These are phyloP conservation scores for Bombylius discolor DNA, from an alignment of 2,888 invertebrate species.

Conservation along the genomic window DNA sequence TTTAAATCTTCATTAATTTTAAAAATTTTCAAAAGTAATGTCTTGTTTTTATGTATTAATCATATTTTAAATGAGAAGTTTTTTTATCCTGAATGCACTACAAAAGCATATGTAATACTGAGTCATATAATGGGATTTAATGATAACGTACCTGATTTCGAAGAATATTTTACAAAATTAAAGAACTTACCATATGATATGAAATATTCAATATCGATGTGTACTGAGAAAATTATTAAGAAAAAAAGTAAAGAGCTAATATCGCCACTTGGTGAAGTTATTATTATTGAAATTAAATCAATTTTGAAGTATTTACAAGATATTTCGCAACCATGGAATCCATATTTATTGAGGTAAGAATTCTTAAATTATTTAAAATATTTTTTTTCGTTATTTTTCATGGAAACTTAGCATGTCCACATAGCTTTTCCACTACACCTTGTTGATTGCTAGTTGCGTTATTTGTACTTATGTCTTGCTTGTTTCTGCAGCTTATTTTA, in stretches of 20 bases:
- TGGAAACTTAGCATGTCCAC: no score
- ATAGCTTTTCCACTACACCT: no score
- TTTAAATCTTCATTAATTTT: no score
- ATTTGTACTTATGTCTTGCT: no score
- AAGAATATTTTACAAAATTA: not conserved
- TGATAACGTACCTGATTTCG: not conserved
- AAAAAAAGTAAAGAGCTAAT: not conserved
- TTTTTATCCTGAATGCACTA: constrained; percentile 7
- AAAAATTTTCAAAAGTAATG: no score
- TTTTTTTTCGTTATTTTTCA: no score
- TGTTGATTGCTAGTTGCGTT: no score
- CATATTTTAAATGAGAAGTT: not conserved
- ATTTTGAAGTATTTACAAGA: constrained; percentile 22
- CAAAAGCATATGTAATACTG: constrained; percentile 7
- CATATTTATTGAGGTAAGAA: constrained; percentile 21
- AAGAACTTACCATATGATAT: constrained; percentile 3
- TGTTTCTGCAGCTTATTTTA: no score
- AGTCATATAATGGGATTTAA: not conserved
- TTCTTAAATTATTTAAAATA: no score
- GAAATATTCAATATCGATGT: not conserved
- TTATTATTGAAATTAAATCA: not conserved
- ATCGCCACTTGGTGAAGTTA: not conserved
- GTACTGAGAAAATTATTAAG: not conserved
- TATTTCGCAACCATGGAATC: constrained; percentile 21
- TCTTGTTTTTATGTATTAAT: no score